Conservation (phyloP, 1,140 invertebrate species). For the Magallana ariakensis region DNA sequence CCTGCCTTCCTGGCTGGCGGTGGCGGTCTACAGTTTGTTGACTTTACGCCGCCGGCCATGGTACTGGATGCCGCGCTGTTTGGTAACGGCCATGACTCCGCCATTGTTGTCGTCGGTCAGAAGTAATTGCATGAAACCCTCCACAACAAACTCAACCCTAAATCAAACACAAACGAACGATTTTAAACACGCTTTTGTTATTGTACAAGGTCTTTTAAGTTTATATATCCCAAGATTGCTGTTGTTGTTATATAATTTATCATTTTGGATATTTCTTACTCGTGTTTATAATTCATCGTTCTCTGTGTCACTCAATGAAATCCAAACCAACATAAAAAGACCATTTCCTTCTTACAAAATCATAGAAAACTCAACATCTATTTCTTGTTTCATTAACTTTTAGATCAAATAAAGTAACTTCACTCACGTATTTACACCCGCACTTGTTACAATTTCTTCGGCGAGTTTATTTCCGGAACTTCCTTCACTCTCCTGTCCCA, state of each 20-base stretch:
- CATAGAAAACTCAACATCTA: too few relatives aligned
- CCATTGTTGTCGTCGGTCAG: constrained; percentile 62
- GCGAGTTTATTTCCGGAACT: background rate
- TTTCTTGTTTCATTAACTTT: too few relatives aligned
- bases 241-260: background rate
- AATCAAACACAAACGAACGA: background rate
- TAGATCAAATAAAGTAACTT: too few relatives aligned
- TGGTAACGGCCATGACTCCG: constrained; percentile 62
- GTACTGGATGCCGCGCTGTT: constrained; percentile 59
- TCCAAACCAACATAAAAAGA: too few relatives aligned
- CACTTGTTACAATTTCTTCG: background rate
- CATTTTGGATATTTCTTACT: background rate
- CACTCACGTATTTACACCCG: background rate
- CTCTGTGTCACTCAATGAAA: too few relatives aligned
- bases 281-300: background rate
- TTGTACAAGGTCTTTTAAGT: background rate
- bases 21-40: background rate
- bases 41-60: background rate
- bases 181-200: too few relatives aligned
- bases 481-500: background rate
- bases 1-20: background rate
- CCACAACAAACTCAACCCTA: constrained; percentile 61
- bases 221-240: background rate
- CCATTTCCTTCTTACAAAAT: too few relatives aligned
- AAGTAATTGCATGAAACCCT: constrained; percentile 64